Evolutionary conservation across 35 echinoderm and acorn worm species (phyloP), one percentile per base, ranked within the genome.

Genomic region (Heliocidaris tuberculata): DNA sequence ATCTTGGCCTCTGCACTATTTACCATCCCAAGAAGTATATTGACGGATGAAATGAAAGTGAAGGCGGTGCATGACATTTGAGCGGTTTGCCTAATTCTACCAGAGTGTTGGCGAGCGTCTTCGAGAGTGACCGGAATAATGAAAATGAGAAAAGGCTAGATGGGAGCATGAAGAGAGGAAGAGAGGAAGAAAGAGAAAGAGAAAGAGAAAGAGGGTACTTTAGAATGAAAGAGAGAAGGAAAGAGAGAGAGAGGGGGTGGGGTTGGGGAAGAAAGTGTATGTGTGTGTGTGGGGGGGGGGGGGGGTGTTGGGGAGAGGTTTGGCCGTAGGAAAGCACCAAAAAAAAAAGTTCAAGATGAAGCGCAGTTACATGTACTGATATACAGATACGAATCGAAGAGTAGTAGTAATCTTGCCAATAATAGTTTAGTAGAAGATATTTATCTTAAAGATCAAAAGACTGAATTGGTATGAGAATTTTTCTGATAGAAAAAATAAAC

Each of bases 11-110:
- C 65, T 78, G 65, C 65, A 78, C 65, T 78, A 78, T 78, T 78
- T 78, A 78, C 65, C 21, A 78, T n/a, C 65, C 19, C 65, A n/a
- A n/a, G 65, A 24, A 78, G 65, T 78, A 78, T 78, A 78, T 78
- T 78, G 65, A 78, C 65, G 7, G 17, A 78, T 78, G 65, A 78
- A 78, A 78, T 78, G 65, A 21, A 78, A 78, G 65, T n/a, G 65
- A 78, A 78, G 65, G 65, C 65, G 27, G 65, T 78, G 65, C 65
- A 78, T 78, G 65, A 78, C 65, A 78, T 78, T 78, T n/a, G 65
- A 78, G 65, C 19, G 65, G 21, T 78, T 78, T 78, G 65, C 21
- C 27, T 78, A 78, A 78, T 78, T 78, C 65, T 19, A 0, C 65
- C 19, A 78, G 65, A 8, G 27, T 21, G 19, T n/a, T 78, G 19